Conservation (phyloP, 35 echinoderm and acorn worm species). For the Lytechinus variegatus region DNA sequence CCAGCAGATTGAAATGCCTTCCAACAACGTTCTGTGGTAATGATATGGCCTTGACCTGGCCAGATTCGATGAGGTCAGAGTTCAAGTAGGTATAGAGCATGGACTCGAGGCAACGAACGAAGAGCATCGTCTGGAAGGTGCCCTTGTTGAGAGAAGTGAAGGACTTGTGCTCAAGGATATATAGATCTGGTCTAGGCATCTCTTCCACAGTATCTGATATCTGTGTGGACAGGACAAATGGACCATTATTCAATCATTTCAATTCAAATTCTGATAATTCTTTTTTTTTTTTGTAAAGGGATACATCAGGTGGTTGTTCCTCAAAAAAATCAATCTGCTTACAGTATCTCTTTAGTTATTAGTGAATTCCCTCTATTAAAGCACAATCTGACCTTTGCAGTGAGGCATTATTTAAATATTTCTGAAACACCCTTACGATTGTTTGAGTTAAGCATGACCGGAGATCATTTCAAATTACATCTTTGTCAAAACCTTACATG, state of each 20-base stretch:
- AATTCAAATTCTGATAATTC: too few relatives aligned
- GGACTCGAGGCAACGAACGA: constrained; percentile 68
- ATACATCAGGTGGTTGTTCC: too few relatives aligned
- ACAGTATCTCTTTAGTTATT: too few relatives aligned
- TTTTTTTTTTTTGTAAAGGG: too few relatives aligned
- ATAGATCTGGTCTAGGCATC: constrained; percentile 74
- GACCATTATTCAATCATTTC: background rate
- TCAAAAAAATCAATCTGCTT: too few relatives aligned
- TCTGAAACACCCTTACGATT: too few relatives aligned
- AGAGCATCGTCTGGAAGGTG: constrained; percentile 60
- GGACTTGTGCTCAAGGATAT: constrained; percentile 82
- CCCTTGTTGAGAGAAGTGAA: constrained; percentile 60
- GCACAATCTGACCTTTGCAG: too few relatives aligned
- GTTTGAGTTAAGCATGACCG: too few relatives aligned
- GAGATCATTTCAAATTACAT: too few relatives aligned
- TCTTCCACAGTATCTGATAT: constrained; percentile 67
- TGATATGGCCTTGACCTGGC: constrained; percentile 63
- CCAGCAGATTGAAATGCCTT: constrained; percentile 76
- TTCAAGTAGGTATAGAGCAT: constrained; percentile 75
- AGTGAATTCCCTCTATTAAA: too few relatives aligned
- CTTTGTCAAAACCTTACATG: too few relatives aligned
- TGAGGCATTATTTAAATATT: too few relatives aligned
- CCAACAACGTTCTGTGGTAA: constrained; percentile 64
- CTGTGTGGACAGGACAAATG: constrained; percentile 39
- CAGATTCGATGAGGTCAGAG: constrained; percentile 33